Evolutionary conservation across 1,140 invertebrate species (phyloP).

Genomic region (Trachelipus rathkii): DNA sequence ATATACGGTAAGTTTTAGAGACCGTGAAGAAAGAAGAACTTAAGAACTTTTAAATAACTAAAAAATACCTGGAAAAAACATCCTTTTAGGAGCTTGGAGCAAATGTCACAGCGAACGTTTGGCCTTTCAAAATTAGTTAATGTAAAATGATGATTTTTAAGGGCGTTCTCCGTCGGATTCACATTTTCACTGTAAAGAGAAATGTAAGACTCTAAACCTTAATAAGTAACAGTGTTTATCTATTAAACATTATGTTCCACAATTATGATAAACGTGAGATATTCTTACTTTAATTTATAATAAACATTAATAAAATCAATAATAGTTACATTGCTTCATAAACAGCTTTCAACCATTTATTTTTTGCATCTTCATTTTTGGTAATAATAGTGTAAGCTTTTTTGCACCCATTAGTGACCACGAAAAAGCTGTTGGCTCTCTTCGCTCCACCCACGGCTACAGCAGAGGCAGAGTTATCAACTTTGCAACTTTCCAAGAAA

Average conservation of each 20-base stretch:
- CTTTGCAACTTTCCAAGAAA: slow-evolving; percentile 74
- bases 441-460: slow-evolving; percentile 56
- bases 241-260: neutral
- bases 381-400: slow-evolving; percentile 86
- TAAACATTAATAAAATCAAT: neutral
- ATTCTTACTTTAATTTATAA: neutral
- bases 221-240: no score
- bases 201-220: neutral
- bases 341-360: slow-evolving; percentile 87
- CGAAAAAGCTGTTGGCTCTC: slow-evolving; percentile 71
- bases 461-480: slow-evolving; percentile 70
- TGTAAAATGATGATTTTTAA: slow-evolving; percentile 73
- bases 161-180: slow-evolving; percentile 68
- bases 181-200: slow-evolving; percentile 72
- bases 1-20: no score
- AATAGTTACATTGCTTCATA: slow-evolving; percentile 77
- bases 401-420: slow-evolving; percentile 74
- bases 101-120: slow-evolving; percentile 67
- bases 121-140: slow-evolving; percentile 81
- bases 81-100: slow-evolving; percentile 83
- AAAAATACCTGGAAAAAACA: slow-evolving; percentile 68
- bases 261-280: neutral
- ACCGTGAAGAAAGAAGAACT: no score
- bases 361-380: slow-evolving; percentile 77
- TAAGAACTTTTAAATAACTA: no score